Evolutionary conservation across 2,888 invertebrate species (phyloP).

Genomic region (Miltochrista miniata): DNA sequence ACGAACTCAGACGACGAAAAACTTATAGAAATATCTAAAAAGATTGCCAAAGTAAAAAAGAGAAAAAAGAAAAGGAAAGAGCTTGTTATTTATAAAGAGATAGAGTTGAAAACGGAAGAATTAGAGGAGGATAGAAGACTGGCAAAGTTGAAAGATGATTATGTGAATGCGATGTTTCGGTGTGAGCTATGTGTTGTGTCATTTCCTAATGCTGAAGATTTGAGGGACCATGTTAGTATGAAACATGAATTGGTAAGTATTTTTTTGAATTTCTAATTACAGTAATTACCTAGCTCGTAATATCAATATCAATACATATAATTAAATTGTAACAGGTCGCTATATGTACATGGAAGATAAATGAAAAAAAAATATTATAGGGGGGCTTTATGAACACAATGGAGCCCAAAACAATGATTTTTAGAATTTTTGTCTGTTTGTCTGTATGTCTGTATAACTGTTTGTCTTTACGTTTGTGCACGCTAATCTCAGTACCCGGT

Average conservation of each 20-base stretch:
- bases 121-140: slow-evolving; percentile 54
- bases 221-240: slow-evolving; percentile 57
- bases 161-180: slow-evolving; percentile 64
- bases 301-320: too few relatives aligned
- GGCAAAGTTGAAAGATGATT: slow-evolving; percentile 53
- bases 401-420: too few relatives aligned
- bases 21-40: slow-evolving; percentile 5
- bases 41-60: slow-evolving; percentile 12
- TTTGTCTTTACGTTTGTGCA: too few relatives aligned
- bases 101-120: slow-evolving; percentile 52
- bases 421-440: too few relatives aligned
- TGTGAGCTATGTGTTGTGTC: slow-evolving; percentile 62
- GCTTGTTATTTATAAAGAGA: slow-evolving; percentile 44
- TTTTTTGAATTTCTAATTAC: too few relatives aligned
- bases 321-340: too few relatives aligned
- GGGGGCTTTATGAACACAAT: too few relatives aligned
- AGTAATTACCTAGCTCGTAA: too few relatives aligned
- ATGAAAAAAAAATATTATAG: too few relatives aligned
- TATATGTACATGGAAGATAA: too few relatives aligned
- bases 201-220: slow-evolving; percentile 67
- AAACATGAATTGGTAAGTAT: slow-evolving; percentile 67
- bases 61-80: slow-evolving; percentile 15
- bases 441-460: too few relatives aligned
- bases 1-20: slow-evolving; percentile 26
- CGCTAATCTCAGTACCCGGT: too few relatives aligned